These are phyloP conservation scores for Artibeus lituratus DNA, from an alignment of 2,797 vertebrate species.

Conservation along the genomic window DNA sequence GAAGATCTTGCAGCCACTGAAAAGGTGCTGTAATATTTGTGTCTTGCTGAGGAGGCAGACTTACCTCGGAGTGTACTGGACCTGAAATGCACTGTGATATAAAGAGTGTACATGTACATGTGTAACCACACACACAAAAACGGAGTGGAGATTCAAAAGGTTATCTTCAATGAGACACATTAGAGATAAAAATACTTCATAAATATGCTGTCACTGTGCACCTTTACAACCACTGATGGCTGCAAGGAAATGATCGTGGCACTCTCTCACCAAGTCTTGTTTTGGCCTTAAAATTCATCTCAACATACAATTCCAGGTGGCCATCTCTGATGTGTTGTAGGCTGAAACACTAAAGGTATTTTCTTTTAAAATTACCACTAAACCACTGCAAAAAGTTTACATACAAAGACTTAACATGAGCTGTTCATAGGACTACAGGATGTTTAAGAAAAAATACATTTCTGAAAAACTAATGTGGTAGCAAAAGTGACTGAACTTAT, in stretches of 20 bases:
- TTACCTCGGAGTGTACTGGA: background rate
- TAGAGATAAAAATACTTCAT: background rate
- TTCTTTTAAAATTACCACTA: conserved; percentile 8
- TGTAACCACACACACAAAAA: background rate
- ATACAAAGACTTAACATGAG: background rate
- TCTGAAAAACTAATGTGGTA: background rate
- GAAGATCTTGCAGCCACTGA: background rate
- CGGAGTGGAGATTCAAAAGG: background rate
- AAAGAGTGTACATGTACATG: background rate
- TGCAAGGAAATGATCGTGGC: background rate
- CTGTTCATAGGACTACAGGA: background rate
- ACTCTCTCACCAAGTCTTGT: background rate
- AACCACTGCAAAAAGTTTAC: background rate
- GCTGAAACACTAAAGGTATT: conserved; percentile 7
- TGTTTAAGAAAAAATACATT: background rate
- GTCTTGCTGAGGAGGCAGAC: background rate
- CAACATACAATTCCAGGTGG: background rate
- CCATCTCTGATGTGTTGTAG: background rate
- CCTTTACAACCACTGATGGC: background rate
- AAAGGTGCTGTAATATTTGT: background rate
- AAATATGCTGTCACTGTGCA: background rate
- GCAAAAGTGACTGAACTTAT: conserved; percentile 19
- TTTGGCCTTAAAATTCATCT: background rate
- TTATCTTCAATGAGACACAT: background rate
- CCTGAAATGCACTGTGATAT: conserved; percentile 7